Conservation (phyloP, 2,113 vertebrate species). For the Aix galericulata region DNA sequence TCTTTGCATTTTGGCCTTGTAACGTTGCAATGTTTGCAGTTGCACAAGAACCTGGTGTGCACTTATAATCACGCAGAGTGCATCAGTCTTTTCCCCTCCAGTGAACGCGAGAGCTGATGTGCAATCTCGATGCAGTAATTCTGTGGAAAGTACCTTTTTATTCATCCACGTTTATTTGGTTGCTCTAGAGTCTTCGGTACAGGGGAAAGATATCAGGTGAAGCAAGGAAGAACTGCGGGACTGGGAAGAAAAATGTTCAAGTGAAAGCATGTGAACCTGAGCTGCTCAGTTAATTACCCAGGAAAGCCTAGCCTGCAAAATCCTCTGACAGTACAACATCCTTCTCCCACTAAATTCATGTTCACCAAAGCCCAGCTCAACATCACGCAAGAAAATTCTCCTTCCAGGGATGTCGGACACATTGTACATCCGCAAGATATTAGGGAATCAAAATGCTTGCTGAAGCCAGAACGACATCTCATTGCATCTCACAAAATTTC, state of each 20-base stretch:
- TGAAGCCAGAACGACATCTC: background rate
- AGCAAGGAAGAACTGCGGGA: background rate
- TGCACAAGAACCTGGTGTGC: background rate
- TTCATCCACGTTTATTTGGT: background rate
- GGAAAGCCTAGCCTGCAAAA: slow-evolving; percentile 23
- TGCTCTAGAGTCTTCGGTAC: background rate
- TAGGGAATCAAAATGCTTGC: background rate
- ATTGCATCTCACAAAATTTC: background rate
- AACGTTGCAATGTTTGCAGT: background rate
- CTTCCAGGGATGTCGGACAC: slow-evolving; percentile 25
- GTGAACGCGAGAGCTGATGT: background rate
- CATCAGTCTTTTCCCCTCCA: background rate
- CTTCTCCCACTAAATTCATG: slow-evolving; percentile 55
- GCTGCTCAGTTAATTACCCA: slow-evolving; percentile 32
- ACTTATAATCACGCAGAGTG: background rate
- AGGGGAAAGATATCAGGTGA: background rate
- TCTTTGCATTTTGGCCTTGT: background rate
- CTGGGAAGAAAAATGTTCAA: background rate
- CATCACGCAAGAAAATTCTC: slow-evolving; percentile 4
- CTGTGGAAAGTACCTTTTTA: background rate
- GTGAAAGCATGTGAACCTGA: background rate
- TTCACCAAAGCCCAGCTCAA: slow-evolving; percentile 15
- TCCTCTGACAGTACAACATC: slow-evolving; percentile 44
- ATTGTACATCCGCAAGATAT: background rate
- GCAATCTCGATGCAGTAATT: rapidly evolving